phyloP scores from a whole-genome alignment of 2,797 vertebrate genomes.

The Philypnodon macrostomus region DNA sequence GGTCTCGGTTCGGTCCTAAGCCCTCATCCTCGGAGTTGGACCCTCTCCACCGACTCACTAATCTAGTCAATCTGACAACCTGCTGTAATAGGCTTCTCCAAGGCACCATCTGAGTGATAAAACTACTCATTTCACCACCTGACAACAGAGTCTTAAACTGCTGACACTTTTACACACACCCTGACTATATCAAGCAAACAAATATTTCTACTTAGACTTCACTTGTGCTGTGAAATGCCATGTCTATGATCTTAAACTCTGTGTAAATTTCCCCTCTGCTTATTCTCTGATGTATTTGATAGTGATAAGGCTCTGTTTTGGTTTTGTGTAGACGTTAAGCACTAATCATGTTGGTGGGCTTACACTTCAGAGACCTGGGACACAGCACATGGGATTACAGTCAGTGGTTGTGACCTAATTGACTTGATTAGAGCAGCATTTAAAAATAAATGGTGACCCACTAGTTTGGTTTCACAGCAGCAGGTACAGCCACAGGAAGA shows the following conservation, averaged over 20 bases:
- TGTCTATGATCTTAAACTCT: background rate
- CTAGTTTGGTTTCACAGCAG: slow-evolving; percentile 59
- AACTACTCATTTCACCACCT: slow-evolving; percentile 31
- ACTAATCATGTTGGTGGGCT: slow-evolving; percentile 53
- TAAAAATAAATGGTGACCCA: slow-evolving; percentile 78
- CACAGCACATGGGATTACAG: slow-evolving; percentile 59
- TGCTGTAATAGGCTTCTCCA: slow-evolving; percentile 53
- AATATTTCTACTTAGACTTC: background rate
- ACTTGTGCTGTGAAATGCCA: background rate
- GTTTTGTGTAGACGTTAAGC: slow-evolving; percentile 34
- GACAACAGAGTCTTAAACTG: slow-evolving; percentile 30
- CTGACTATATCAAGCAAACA: background rate
- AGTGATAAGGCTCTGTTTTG: slow-evolving; percentile 32
- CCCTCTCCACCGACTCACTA: slow-evolving; percentile 43
- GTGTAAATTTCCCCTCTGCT: slow-evolving; percentile 1
- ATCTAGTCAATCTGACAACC: slow-evolving; percentile 63
- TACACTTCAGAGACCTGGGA: slow-evolving; percentile 40
- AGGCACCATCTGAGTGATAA: slow-evolving; percentile 27
- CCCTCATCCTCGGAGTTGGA: slow-evolving; percentile 41
- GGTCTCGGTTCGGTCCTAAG: slow-evolving; percentile 23
- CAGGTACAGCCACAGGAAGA: slow-evolving; percentile 19
- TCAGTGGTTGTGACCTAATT: slow-evolving; percentile 74
- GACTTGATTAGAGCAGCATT: slow-evolving; percentile 71
- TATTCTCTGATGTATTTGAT: slow-evolving; percentile 31
- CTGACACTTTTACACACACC: slow-evolving; percentile 9